phyloP scores from a whole-genome alignment of 1,140 invertebrate genomes.

The Pseudomyrmex pallidus region DNA sequence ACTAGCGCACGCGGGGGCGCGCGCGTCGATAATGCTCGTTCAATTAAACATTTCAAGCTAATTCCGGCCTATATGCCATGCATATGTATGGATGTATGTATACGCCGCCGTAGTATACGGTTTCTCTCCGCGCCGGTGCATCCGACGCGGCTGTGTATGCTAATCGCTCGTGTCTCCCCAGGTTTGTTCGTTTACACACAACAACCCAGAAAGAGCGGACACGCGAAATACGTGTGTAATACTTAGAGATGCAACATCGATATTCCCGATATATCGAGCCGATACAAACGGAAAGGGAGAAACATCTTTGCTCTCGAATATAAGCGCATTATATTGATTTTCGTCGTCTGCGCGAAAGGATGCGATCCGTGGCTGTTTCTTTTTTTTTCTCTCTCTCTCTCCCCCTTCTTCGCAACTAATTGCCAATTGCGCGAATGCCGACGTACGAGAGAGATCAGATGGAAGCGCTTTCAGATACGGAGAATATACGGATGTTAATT shows the following conservation, averaged over 20 bases:
- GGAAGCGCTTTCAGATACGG: no score
- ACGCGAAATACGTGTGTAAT: neutral
- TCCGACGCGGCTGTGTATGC: conserved; percentile 32
- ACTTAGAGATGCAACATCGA: conserved; percentile 25
- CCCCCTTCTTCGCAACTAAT: no score
- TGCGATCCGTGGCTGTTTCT: no score
- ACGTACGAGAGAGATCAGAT: no score
- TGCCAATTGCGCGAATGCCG: no score
- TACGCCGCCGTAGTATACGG: neutral
- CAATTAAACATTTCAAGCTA: conserved; percentile 58
- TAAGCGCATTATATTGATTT: no score
- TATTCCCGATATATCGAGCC: neutral
- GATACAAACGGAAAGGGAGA: neutral
- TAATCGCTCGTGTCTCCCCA: conserved; percentile 30
- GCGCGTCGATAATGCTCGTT: conserved; percentile 48
- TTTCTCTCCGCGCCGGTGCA: neutral
- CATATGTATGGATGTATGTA: conserved; percentile 19
- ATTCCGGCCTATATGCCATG: conserved; percentile 50
- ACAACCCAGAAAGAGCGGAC: conserved; percentile 15
- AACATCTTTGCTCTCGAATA: neutral
- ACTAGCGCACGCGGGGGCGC: neutral
- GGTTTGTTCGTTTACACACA: conserved; percentile 34
- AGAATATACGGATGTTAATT: no score
- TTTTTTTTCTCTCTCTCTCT: no score
- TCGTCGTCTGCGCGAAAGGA: no score